Evolutionary conservation across 2,113 vertebrate genomes (phyloP), one percentile per base, ranked within the genome.

Genomic region (Otus sunia): DNA sequence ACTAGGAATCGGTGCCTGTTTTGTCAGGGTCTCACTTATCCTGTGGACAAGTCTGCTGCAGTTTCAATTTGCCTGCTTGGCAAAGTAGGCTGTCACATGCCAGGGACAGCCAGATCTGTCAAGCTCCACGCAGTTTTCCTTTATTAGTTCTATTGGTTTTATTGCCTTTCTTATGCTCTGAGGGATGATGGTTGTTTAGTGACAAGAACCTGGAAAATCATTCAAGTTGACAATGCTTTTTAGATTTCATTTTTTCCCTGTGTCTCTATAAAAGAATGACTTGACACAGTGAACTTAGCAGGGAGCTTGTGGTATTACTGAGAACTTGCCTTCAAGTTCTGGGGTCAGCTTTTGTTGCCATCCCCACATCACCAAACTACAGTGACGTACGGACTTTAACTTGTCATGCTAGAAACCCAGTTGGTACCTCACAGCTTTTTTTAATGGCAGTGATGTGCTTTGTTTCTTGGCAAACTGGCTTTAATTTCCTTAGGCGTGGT

Each of bases 21-120:
- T 80, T 89, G 92, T 92, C 95, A 92, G 96, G 89, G 94, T 95
- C 93, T 89, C 93, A 63, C 95, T 73, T n/a, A 74, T 84, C 90
- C 86, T 39, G 39, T 45, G 91, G 95, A 92, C 92, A 49, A 67
- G 80, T 64, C 55, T 80, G 60, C 86, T 93, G 94, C 63, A 55
- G 66, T 89, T 96, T 95, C 92, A 84, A 77, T 97, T 95, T 95
- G 92, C 91, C 96, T 90, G 90, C 53, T 43, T 83, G 96, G 93
- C 68, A 81, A 95, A 96, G 88, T 80, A 45, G 95, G 88, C 97
- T 95, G 27, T 98, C 98, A 97, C 90, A 94, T 81, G 90, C 97
- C 89, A 59, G 88, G 97, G 97, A 96, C 97, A 92, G 96, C 74
- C 95, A 94, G 93, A 97, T 97, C 96, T 41, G 89, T 97, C 97